These are phyloP conservation scores for Cliona cf. orientalis DNA, from an alignment of 37 sponge, comb jelly and placozoan species.

Conservation along the genomic window DNA sequence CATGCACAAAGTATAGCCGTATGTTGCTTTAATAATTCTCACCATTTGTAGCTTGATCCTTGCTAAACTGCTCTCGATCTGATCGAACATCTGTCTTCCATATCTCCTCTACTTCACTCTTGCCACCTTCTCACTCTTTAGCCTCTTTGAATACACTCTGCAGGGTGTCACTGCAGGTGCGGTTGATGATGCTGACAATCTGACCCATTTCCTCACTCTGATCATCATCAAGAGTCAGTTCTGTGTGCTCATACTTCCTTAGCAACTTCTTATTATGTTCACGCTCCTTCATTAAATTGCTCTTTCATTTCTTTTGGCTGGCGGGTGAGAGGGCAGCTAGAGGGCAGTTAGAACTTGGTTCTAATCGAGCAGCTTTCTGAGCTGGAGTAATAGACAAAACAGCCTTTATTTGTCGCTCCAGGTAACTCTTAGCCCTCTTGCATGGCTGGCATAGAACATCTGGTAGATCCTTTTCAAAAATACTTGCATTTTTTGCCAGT, in stretches of 20 bases:
- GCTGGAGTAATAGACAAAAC: neutral
- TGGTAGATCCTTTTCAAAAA: too few species aligned
- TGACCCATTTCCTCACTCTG: neutral
- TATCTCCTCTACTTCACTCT: neutral
- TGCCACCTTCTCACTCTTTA: neutral
- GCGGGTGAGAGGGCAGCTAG: neutral
- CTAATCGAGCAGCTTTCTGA: neutral
- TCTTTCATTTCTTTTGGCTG: neutral
- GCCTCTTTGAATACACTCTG: neutral
- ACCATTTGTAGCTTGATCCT: constrained; percentile 3
- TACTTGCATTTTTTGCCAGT: neutral
- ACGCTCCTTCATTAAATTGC: neutral
- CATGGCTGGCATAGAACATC: neutral
- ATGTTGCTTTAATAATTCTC: neutral
- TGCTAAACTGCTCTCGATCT: neutral
- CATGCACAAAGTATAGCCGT: neutral
- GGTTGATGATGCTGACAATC: neutral
- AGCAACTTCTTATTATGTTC: neutral
- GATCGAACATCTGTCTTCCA: neutral
- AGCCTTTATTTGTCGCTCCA: neutral
- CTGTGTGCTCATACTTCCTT: neutral
- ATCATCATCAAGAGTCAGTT: neutral
- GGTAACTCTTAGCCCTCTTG: neutral
- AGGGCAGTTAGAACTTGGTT: neutral
- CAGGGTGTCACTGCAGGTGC: neutral